Evolutionary conservation across 2,797 vertebrate genomes (phyloP).

Genomic region (Poeciliopsis turneri): DNA sequence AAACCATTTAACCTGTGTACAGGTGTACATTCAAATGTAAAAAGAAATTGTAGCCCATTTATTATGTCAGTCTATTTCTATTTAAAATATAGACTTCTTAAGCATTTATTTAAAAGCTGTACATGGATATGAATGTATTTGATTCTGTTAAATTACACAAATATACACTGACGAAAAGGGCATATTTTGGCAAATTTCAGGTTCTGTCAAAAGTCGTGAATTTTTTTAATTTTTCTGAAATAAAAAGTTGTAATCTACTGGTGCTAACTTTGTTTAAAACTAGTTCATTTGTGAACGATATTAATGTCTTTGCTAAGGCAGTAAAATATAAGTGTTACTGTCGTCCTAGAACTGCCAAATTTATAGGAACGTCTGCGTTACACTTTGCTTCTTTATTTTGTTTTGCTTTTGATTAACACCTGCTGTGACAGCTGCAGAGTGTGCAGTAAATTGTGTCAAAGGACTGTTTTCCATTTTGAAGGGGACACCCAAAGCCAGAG

Average conservation of each 20-base stretch:
- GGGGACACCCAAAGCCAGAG: not conserved
- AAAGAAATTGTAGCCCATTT: not conserved
- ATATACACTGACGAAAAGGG: not conserved
- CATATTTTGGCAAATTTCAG: not conserved
- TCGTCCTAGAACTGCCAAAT: not conserved
- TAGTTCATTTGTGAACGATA: not conserved
- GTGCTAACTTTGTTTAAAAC: not conserved
- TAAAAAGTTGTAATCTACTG: not conserved
- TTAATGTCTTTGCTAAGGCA: not conserved
- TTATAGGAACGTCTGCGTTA: conserved; percentile 4
- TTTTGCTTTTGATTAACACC: conserved; percentile 12
- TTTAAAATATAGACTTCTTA: not conserved
- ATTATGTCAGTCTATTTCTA: not conserved
- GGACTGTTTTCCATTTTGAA: conserved; percentile 8
- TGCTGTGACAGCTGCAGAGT: conserved; percentile 6
- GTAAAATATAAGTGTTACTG: no score
- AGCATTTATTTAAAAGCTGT: not conserved
- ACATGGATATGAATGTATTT: not conserved
- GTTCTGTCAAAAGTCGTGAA: not conserved
- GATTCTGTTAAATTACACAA: not conserved
- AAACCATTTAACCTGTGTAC: no score
- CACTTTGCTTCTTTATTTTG: not conserved
- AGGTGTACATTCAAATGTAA: not conserved
- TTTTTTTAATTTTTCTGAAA: not conserved
- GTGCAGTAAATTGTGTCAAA: not conserved